Evolutionary conservation across 2,888 invertebrate genomes (phyloP).

Genomic region (Biston betularia): DNA sequence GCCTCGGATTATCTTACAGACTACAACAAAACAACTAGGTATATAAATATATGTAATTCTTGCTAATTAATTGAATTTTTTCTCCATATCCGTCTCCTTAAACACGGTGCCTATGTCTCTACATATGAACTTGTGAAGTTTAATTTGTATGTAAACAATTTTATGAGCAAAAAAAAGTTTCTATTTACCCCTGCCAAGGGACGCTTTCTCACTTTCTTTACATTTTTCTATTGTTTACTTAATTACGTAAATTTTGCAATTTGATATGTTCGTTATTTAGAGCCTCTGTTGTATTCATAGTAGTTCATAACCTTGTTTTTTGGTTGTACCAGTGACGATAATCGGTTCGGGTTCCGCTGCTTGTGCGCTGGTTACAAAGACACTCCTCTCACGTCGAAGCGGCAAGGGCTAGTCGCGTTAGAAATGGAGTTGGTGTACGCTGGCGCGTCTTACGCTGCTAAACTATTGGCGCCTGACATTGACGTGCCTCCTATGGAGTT

Average conservation of each 20-base stretch:
- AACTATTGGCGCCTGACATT: conserved; percentile 89
- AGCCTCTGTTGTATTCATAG: too few relatives aligned
- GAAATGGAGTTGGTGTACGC: conserved; percentile 96
- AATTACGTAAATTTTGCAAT: too few relatives aligned
- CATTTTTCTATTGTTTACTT: too few relatives aligned
- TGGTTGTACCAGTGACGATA: conserved; percentile 63
- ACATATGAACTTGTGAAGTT: too few relatives aligned
- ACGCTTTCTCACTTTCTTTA: too few relatives aligned
- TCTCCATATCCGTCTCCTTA: too few relatives aligned
- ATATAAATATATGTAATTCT: conserved; percentile 6
- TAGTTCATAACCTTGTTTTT: not conserved
- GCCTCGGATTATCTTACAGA: conserved; percentile 97
- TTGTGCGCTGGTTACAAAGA: conserved; percentile 93
- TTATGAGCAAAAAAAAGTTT: too few relatives aligned
- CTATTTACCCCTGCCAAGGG: too few relatives aligned
- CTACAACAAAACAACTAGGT: conserved; percentile 87
- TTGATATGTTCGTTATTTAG: too few relatives aligned
- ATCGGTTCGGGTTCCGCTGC: conserved; percentile 90
- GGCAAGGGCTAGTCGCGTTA: conserved; percentile 88
- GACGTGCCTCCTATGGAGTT: conserved; percentile 72
- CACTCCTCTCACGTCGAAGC: conserved; percentile 80
- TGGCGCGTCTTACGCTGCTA: conserved; percentile 96
- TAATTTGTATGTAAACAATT: too few relatives aligned
- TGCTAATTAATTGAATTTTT: too few relatives aligned
- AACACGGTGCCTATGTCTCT: too few relatives aligned